These are phyloP conservation scores for Acrocephalus scirpaceus DNA, from an alignment of 2,797 vertebrate species.

Conservation along the genomic window DNA sequence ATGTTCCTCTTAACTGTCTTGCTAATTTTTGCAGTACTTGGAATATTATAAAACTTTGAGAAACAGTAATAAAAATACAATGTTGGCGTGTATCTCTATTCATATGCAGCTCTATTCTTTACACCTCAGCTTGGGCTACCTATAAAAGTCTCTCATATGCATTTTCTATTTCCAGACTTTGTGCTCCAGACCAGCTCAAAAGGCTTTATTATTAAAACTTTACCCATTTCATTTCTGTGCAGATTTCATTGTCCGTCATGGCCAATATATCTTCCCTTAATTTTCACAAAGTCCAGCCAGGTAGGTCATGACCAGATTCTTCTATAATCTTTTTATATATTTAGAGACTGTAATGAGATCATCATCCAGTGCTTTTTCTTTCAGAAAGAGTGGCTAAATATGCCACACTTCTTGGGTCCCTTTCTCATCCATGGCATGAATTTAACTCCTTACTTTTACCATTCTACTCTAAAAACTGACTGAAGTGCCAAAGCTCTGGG, in stretches of 20 bases:
- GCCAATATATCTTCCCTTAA: constrained; percentile 42
- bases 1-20: not conserved
- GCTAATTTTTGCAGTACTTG: not conserved
- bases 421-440: not conserved
- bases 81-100: not conserved
- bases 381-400: constrained; percentile 29
- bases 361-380: constrained; percentile 18
- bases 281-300: constrained; percentile 43
- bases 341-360: constrained; percentile 48
- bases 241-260: constrained; percentile 38
- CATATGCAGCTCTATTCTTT: not conserved
- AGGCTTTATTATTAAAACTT: not conserved
- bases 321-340: constrained; percentile 46
- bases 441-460: not conserved
- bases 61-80: not conserved
- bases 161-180: not conserved
- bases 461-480: not conserved
- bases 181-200: not conserved
- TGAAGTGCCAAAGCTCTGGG: not conserved
- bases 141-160: not conserved
- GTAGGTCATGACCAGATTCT: constrained; percentile 42
- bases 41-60: not conserved
- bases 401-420: not conserved
- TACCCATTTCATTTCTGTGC: not conserved
- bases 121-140: not conserved